A percentile compares a stretch with the other conserved stretches of the same genome.
phyloP scores from a whole-genome alignment of 2,888 invertebrate genomes.

The Agonopterix heracliana region DNA sequence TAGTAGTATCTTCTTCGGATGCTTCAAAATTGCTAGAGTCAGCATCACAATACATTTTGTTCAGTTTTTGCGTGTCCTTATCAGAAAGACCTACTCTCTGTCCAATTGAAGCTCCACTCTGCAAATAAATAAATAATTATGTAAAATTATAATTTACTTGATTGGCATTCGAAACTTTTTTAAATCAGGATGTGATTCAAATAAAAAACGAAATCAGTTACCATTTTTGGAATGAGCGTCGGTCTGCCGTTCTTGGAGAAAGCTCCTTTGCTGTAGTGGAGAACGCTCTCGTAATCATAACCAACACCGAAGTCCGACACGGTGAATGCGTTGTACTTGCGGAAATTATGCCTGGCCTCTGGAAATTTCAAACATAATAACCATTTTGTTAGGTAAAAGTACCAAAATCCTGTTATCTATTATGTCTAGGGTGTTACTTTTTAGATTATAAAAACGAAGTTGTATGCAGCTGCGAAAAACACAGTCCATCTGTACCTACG shows the following conservation, averaged over 20 bases:
- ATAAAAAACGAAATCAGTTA: constrained; percentile 16
- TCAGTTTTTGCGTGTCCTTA: constrained; percentile 74
- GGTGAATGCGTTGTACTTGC: constrained; percentile 79
- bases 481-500: no score
- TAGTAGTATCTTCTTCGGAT: constrained; percentile 23
- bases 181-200: no score
- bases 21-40: constrained; percentile 34
- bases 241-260: constrained; percentile 81
- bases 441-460: neutral
- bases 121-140: constrained; percentile 19
- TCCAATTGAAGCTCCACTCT: constrained; percentile 70
- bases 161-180: no score
- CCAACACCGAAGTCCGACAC: constrained; percentile 81
- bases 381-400: no score
- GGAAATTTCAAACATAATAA: constrained; percentile 14
- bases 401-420: neutral
- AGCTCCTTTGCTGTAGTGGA: constrained; percentile 83
- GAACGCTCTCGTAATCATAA: constrained; percentile 84
- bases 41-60: constrained; percentile 75
- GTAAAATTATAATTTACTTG: neutral
- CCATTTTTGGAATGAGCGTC: constrained; percentile 79
- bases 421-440: neutral
- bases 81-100: constrained; percentile 75
- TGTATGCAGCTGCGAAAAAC: no score
- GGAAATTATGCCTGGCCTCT: constrained; percentile 73